Base-by-base conservation (phyloP, 1,140 invertebrate genomes). In the Caenorhabditis tropicalis region DNA sequence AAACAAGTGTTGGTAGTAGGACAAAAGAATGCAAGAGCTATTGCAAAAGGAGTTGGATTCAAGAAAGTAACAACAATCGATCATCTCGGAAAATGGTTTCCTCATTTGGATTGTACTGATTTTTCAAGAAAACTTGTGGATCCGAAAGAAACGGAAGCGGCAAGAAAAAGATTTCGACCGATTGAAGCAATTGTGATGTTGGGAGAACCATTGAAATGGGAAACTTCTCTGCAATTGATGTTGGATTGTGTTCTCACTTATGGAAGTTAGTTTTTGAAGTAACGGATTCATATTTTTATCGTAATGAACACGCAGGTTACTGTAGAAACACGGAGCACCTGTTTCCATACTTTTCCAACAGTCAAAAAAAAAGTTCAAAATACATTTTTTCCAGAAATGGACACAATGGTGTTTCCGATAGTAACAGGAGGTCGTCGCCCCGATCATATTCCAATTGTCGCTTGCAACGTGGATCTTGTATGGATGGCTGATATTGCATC, bases 31-130 rank as follows among this genome's bases (percentile, higher is more conserved):
- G 91, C 94, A 12, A 91, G 90, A 81, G 93, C 94, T 87, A 95
- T 95, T 85, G 94, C 94, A 12, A 91, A 92, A 87, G 91, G 91
- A 87, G 89, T 95, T 31, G 94, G 94, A 16, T 95, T 95, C 87
- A 92, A 92, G 4, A 94, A 94, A 80, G 92, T 93, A 0, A 92
- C 92, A 19, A 94, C 94, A 0, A 92, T 95, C 7, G 93, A 94
- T 21, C 92, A 94, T 85, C 88, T 95, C 29, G 91, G 93, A 29
- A 90, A 92, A 31, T 93, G 94, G 79, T 95, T 93, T 89, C 94
- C 94, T 10, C 91, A 93, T 74, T 91, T 95, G 60, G 94, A 95
- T 90, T 94, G 94, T 89, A 94, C 95, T 31, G 94, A 95, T 90
- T 93, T 94, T 88, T 91, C 92, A 65, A 92, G 93, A 91, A 74